Conservation (phyloP, 2,888 invertebrate genomes). For the Hypselothyrea guttata region DNA sequence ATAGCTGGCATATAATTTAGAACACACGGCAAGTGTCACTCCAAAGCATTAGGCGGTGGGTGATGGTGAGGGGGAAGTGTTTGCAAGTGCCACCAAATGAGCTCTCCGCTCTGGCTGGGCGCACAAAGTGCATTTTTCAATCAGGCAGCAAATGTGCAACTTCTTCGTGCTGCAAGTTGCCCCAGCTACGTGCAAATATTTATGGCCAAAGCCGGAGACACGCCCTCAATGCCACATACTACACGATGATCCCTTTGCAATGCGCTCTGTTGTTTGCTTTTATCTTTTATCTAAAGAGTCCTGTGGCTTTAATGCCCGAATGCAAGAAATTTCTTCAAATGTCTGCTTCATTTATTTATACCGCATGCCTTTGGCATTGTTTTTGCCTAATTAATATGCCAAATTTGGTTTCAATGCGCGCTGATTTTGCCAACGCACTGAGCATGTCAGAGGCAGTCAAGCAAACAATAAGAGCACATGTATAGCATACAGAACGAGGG, state of each 20-base stretch:
- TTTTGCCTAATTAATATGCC: slow-evolving; percentile 47
- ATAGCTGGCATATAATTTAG: slow-evolving; percentile 23
- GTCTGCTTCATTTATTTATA: too few species aligned
- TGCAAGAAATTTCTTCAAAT: too few species aligned
- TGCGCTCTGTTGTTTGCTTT: too few species aligned
- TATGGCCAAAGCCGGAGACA: slow-evolving; percentile 10
- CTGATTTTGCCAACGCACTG: slow-evolving; percentile 1
- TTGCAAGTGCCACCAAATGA: background rate
- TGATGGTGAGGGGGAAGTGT: background rate
- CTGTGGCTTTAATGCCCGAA: too few species aligned
- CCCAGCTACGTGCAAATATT: slow-evolving; percentile 20
- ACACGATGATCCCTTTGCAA: too few species aligned
- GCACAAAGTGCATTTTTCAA: slow-evolving; percentile 38
- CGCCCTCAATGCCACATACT: background rate
- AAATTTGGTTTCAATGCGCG: slow-evolving; percentile 28
- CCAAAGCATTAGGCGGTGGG: too few species aligned
- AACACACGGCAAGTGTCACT: background rate
- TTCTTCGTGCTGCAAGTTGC: background rate
- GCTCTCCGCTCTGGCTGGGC: slow-evolving; percentile 1
- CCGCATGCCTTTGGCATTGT: slow-evolving; percentile 28
- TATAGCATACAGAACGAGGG: slow-evolving; percentile 3
- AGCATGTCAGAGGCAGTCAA: slow-evolving; percentile 8
- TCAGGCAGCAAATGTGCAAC: slow-evolving; percentile 15
- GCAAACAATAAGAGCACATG: slow-evolving; percentile 3
- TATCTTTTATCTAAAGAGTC: slow-evolving; percentile 13